Percentiles rank a stretch among this genome's conserved stretches.
phyloP scores from a whole-genome alignment of 2,113 vertebrate genomes.

The Galbula dea region DNA sequence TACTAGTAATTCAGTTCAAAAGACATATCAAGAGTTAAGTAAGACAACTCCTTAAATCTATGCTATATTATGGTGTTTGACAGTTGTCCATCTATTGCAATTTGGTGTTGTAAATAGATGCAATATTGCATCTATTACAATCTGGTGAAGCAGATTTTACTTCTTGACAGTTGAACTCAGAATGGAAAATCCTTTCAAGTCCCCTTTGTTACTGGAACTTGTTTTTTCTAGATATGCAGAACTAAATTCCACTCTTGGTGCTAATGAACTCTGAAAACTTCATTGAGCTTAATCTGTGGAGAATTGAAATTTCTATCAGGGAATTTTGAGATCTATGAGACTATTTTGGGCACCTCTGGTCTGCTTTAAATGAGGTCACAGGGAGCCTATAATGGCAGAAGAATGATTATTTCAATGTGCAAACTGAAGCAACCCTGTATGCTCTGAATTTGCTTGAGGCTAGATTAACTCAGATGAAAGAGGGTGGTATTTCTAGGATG shows the following conservation, averaged over 20 bases:
- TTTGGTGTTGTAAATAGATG: too few species aligned
- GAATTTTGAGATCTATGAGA: neutral
- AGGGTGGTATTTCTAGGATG: neutral
- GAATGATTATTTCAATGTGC: neutral
- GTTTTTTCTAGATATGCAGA: neutral
- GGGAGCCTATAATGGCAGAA: neutral
- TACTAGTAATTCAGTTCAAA: slow-evolving; percentile 47
- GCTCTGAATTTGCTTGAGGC: neutral
- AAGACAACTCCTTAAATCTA: slow-evolving; percentile 46
- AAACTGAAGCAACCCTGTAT: neutral
- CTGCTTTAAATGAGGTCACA: neutral
- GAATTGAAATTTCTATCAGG: slow-evolving; percentile 19
- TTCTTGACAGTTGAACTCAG: slow-evolving; percentile 40
- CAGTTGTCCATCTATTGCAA: neutral
- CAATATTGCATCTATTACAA: slow-evolving; percentile 20
- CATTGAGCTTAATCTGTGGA: neutral
- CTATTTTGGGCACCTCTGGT: neutral
- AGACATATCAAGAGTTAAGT: neutral
- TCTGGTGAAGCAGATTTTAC: neutral
- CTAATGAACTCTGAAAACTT: slow-evolving; percentile 19
- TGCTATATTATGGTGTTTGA: neutral
- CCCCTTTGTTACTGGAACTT: slow-evolving; percentile 36
- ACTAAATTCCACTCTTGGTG: neutral
- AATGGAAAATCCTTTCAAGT: slow-evolving; percentile 30
- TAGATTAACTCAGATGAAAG: neutral